A percentile compares a stretch with the other conserved stretches of the same genome.
These are phyloP conservation scores for Sabatieria punctata DNA, from an alignment of 2,888 invertebrate genomes.

Conservation along the genomic window DNA sequence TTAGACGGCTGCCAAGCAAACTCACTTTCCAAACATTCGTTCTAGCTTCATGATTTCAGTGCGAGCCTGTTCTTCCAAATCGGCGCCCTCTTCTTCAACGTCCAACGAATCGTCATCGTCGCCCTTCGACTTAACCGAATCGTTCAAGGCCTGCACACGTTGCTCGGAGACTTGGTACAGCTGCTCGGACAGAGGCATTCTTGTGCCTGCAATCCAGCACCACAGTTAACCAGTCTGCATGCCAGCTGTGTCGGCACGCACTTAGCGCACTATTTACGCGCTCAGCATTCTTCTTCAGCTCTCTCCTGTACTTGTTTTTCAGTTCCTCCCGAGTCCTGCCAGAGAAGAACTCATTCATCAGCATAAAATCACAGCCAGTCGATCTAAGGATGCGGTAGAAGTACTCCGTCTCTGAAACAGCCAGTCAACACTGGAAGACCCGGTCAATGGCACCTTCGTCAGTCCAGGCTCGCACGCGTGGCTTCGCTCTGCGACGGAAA, in stretches of 20 bases:
- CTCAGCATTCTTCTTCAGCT: constrained; percentile 18
- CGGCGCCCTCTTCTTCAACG: too few relatives aligned
- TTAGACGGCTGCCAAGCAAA: too few relatives aligned
- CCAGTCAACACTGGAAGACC: not conserved
- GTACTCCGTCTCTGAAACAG: not conserved
- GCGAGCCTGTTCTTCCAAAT: too few relatives aligned
- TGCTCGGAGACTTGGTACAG: too few relatives aligned
- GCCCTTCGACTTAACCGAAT: too few relatives aligned
- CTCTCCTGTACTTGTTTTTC: constrained; percentile 24
- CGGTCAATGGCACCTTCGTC: not conserved
- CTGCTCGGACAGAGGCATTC: too few relatives aligned
- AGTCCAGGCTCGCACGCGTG: not conserved
- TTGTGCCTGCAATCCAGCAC: too few relatives aligned
- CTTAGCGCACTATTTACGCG: constrained; percentile 13
- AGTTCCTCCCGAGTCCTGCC: constrained; percentile 20
- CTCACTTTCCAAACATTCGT: too few relatives aligned
- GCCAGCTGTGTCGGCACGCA: not conserved
- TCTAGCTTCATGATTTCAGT: too few relatives aligned
- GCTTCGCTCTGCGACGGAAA: not conserved
- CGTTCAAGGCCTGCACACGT: too few relatives aligned
- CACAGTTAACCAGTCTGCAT: too few relatives aligned
- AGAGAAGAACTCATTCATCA: constrained; percentile 26
- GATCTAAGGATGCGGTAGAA: constrained; percentile 19
- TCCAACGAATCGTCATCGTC: too few relatives aligned
- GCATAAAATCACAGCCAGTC: constrained; percentile 24